Conservation (phyloP, 1,140 invertebrate species). For the fruit fly (Drosophila melanogaster) region Release_6_plus_ISO1_MT NC_004354.4:7597001-7597500, state of each 20-base stretch:
- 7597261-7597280: background rate
- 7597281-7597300: constrained; percentile 16
- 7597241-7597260: background rate
- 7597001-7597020: constrained; percentile 64
- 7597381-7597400: constrained; percentile 16
- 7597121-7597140: constrained; percentile 32
- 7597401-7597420: constrained; percentile 17
- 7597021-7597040: constrained; percentile 48
- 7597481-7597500: constrained; percentile 27
- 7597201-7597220: constrained; percentile 81
- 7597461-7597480: constrained; percentile 80
- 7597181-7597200: constrained; percentile 72
- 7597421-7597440: constrained; percentile 25
- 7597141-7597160: constrained; percentile 54
- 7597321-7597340: constrained; percentile 73
- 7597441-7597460: constrained; percentile 69
- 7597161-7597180: constrained; percentile 74
- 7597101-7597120: constrained; percentile 7
- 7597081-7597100: background rate
- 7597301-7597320: constrained; percentile 74
- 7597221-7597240: constrained; percentile 66
- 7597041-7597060: constrained; percentile 47
- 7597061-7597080: background rate
- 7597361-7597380: constrained; percentile 9
- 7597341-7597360: constrained; percentile 69